A percentile compares a stretch with the other conserved stretches of the same genome.
phyloP scores from a whole-genome alignment of 2,888 invertebrate genomes.

The Lutraria lutraria region DNA sequence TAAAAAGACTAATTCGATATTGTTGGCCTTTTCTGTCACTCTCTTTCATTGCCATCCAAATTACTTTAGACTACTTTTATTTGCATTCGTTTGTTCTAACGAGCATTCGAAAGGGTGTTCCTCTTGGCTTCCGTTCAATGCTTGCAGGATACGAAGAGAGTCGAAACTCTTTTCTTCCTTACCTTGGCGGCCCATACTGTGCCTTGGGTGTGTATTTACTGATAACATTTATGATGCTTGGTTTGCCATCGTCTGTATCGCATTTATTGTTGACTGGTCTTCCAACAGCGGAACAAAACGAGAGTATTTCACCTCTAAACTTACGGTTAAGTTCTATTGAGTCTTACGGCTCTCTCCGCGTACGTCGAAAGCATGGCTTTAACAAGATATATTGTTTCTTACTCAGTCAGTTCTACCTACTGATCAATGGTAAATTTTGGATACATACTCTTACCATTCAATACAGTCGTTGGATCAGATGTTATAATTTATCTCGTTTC shows the following conservation, averaged over 20 bases:
- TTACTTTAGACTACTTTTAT: constrained; percentile 56
- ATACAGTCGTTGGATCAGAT: constrained; percentile 36
- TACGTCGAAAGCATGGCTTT: constrained; percentile 47
- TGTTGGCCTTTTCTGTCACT: constrained; percentile 52
- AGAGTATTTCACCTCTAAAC: constrained; percentile 6
- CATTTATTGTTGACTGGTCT: constrained; percentile 54
- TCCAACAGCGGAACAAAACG: background rate
- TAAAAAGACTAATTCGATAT: constrained; percentile 51
- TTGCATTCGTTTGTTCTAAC: constrained; percentile 53
- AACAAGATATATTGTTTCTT: constrained; percentile 51
- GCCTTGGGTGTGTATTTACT: constrained; percentile 58
- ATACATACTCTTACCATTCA: constrained; percentile 50
- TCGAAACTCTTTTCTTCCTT: constrained; percentile 59
- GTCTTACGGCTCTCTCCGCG: constrained; percentile 53
- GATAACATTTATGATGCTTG: constrained; percentile 46
- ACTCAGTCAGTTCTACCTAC: constrained; percentile 58
- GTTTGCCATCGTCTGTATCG: constrained; percentile 54
- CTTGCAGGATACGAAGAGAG: constrained; percentile 64
- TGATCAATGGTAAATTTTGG: constrained; percentile 68
- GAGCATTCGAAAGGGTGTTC: constrained; percentile 67
- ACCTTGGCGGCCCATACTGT: constrained; percentile 66
- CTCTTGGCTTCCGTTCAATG: constrained; percentile 69
- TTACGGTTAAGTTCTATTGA: constrained; percentile 28
- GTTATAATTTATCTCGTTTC: background rate
- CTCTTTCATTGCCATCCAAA: constrained; percentile 56